Base-by-base conservation (phyloP, 2,797 vertebrate genomes). In the Sebastes diploproa region DNA sequence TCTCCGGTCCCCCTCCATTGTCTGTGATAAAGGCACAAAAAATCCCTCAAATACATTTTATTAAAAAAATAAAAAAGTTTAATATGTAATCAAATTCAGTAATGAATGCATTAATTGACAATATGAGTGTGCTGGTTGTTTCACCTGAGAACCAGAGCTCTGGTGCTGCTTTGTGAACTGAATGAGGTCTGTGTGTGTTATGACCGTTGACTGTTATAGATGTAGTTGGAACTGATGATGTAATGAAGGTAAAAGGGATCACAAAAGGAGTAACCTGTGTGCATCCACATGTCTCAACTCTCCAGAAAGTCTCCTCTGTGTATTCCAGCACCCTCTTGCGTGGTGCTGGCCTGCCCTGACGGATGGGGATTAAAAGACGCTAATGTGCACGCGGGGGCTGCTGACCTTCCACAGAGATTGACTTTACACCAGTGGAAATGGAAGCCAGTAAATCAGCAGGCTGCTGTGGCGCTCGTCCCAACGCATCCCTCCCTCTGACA, bases 371-470 rank as follows among this genome's bases (percentile, higher is more conserved):
- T 95, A 94, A 94, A 94, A 94, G 88, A 94, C 90, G 80, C 93
- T 96, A 97, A 97, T 86, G 42, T 96, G 94, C 89, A 88, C 84
- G 91, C 87, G 84, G 93, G 94, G 95, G 94, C 94, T 92, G 91
- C 93, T 96, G 96, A 97, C 97, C 96, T 98, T 97, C 96, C 92
- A 89, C 91, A 87, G 95, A 96, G 95, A 96, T 95, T 96, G 96
- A 96, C 96, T 97, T 96, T 93, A 96, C 94, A 90, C 86, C 93
- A 94, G 94, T 96, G 95, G 96, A 96, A 97, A 97, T 95, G 95
- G 96, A 95, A 93, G 92, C 93, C 87, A 91, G 93, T 98, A 97
- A 97, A 97, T 97, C 96, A 97, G 94, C 80, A 72, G 84, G 65
- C 87, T 71, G 71, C 91, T 78, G 84, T 70, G 46, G 82, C 34